Evolutionary conservation across 2,113 vertebrate genomes (phyloP), one percentile per base, ranked within the genome.

Genomic region (Solenodon paradoxus): DNA sequence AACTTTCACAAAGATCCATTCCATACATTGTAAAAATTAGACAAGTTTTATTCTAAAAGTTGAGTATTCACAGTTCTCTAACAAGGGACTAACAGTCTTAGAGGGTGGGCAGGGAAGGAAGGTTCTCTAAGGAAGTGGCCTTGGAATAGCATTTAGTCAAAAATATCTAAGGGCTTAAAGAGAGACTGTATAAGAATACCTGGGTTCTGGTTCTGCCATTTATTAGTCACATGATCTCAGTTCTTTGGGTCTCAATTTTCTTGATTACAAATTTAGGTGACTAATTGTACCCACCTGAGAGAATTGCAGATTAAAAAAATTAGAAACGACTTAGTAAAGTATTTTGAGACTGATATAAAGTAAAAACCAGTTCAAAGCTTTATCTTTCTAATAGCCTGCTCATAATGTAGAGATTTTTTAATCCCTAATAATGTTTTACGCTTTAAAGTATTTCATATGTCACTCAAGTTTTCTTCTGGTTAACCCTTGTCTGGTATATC

Each of bases 251-350:
- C 30, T 91, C 78, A 96, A 80, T 61, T 92, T 72, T 42, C 20
- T 95, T 55, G 93, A 68, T 45, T 86, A 90, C 86, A 93, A 69
- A 93, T 92, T 74, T 42, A 94, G 77, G 40, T 74, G 26, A 77
- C 40, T 79, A 92, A 64, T 82, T 85, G 24, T 35, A 66, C 38
- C 77, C 38, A 87, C 42, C 24, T 68, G 49, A 45, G 30, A 66
- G 19, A 32, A 20, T 12, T 59, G 3, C 11, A 69, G 32, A 89
- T 83, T 38, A 69, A 90, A 96, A 86, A 77, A 72, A 35, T 55
- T 79, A 35, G 81, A 72, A 92, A 95, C 68, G 71, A 35, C 45
- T 61, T 16, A 78, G 32, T 42, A 68, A 10, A 93, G 19, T 28
- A 64, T 80, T 71, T 80, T 71, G 42, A 80, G 12, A 45, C 75